Base-by-base conservation (phyloP, 2,113 vertebrate species). In the Menura novaehollandiae region DNA sequence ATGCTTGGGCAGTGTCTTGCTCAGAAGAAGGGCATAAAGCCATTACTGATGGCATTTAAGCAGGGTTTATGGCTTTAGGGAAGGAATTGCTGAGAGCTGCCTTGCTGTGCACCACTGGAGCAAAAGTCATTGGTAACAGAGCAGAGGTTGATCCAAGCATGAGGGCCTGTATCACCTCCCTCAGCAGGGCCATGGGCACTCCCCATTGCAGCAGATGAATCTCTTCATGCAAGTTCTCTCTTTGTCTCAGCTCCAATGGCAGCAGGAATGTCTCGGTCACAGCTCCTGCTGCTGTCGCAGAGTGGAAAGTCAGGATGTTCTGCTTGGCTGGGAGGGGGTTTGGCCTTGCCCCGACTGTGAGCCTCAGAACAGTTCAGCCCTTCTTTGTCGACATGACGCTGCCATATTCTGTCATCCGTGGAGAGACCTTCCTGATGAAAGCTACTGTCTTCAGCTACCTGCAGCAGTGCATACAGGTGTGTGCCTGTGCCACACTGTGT, bases 371-470 rank as follows among this genome's bases (percentile, higher is more conserved):
- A 6, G 98, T 99, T 96, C 98, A 99, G 91, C 98, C 99, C 0
- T 98, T 99, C 97, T 99, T 98, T 43, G 97, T 99, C 84, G 98
- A 98, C 3, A 75, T 98, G 85, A 97, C 64, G 0, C 59, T 99
- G 47, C 99, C 99, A 0, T 97, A 98, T 97, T 99, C 98, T 0
- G 93, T 99, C 68, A 95, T 99, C 85, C 95, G 56, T 43, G 98
- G 98, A 44, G 98, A 99, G 94, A 97, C 97, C 62, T 99, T 99
- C 39, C 66, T 78, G 3, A 97, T 99, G 55, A 98, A 97, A 86
- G 98, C 98, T 73, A 97, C 98, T 0, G 95, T 99, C 90, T 99
- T 99, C 94, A 99, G 91, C 97, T 98, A 98, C 77, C 94, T 98
- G 37, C 97, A 97, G 91, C 79, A 97, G 22, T 97, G 97, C 55